These are phyloP conservation scores for Furcifer pardalis DNA, from an alignment of 2,797 vertebrate genomes.

Conservation along the genomic window DNA sequence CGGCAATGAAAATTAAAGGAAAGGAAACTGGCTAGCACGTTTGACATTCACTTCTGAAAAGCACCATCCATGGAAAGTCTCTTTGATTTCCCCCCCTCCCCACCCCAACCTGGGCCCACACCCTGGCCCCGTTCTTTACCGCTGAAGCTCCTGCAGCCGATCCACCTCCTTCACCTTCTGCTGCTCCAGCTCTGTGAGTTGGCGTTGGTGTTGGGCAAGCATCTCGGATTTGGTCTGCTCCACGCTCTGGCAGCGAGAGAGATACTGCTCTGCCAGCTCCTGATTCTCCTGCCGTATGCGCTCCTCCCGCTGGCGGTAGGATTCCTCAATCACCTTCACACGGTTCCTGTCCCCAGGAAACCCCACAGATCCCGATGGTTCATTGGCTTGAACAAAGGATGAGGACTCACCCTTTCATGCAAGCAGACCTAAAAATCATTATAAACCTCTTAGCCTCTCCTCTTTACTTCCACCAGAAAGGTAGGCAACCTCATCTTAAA, in stretches of 20 bases:
- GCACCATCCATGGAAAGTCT: background rate
- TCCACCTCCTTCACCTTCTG: slow-evolving; percentile 84
- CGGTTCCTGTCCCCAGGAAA: slow-evolving; percentile 70
- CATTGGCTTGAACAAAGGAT: background rate
- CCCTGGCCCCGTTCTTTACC: slow-evolving; percentile 73
- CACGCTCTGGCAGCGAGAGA: slow-evolving; percentile 57
- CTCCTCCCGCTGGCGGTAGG: slow-evolving; percentile 77
- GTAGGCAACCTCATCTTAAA: background rate
- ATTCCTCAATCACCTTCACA: slow-evolving; percentile 84
- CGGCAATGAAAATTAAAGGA: background rate
- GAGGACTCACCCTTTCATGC: background rate
- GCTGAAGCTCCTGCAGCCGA: slow-evolving; percentile 86
- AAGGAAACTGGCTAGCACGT: background rate
- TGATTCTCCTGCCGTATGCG: slow-evolving; percentile 79
- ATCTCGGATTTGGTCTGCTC: slow-evolving; percentile 83
- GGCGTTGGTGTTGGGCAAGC: slow-evolving; percentile 82
- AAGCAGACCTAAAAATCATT: background rate
- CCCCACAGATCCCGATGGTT: background rate
- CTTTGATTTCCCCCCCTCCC: background rate
- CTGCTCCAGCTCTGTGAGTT: slow-evolving; percentile 76
- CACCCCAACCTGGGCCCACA: fast-evolving
- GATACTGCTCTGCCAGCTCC: slow-evolving; percentile 78
- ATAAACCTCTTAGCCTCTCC: too few species aligned
- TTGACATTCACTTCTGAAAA: background rate
- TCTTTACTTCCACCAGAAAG: background rate